Conservation (phyloP, 2,888 invertebrate species). For the Criorhina ranunculi region DNA sequence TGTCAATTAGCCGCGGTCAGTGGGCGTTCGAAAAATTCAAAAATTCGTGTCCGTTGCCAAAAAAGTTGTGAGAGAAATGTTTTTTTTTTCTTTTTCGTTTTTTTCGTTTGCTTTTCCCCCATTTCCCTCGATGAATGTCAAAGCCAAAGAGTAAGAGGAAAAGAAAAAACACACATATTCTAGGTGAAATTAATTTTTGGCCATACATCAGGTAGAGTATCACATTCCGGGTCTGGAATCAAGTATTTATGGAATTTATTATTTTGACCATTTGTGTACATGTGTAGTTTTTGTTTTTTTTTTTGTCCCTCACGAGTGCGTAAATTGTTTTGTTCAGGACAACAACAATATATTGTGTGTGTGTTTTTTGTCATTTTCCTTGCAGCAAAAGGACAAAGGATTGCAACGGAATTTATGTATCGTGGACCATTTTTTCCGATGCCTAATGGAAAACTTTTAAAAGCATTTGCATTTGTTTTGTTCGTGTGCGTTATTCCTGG, state of each 20-base stretch:
- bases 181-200: conserved; percentile 34
- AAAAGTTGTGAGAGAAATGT: conserved; percentile 11
- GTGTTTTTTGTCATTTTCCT: conserved; percentile 26
- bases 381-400: conserved; percentile 1
- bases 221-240: conserved; percentile 39
- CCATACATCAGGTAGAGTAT: conserved; percentile 31
- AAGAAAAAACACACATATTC: conserved; percentile 10
- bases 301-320: conserved; percentile 9
- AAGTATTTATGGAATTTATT: conserved; percentile 70
- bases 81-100: conserved; percentile 1
- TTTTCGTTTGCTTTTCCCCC: background rate
- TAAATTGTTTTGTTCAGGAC: conserved; percentile 44
- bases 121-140: background rate
- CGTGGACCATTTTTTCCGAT: background rate
- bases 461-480: background rate
- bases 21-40: conserved; percentile 36
- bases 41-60: conserved; percentile 47
- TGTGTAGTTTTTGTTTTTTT: conserved; percentile 12
- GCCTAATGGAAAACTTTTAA: conserved; percentile 13
- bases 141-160: conserved; percentile 7
- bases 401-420: conserved; percentile 31
- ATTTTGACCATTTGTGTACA: conserved; percentile 40
- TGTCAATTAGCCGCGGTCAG: conserved; percentile 53
- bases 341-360: too few species aligned
- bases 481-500: background rate